phyloP scores from a whole-genome alignment of 1,140 invertebrate genomes.

The Chrysopa pallens region DNA sequence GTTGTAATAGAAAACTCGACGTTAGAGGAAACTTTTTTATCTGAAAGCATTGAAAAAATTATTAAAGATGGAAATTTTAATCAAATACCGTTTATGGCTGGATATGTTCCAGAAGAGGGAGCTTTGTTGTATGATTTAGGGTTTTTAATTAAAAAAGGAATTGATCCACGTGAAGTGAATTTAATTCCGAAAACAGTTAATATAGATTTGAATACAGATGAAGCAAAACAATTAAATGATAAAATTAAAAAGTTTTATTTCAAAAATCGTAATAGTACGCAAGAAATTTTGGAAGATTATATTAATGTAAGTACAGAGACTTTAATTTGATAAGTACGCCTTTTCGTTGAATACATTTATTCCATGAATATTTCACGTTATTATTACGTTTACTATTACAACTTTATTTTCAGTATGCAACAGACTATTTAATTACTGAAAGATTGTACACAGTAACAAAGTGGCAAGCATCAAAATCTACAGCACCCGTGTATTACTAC shows the following conservation, averaged over 20 bases:
- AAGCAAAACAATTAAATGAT: neutral
- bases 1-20: constrained; percentile 21
- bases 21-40: constrained; percentile 17
- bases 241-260: neutral
- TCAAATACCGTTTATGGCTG: constrained; percentile 22
- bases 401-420: constrained; percentile 8
- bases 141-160: no score
- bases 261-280: neutral
- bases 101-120: constrained; percentile 22
- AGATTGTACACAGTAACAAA: constrained; percentile 22
- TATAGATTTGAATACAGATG: no score
- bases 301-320: neutral
- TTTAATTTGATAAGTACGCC: no score
- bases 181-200: no score
- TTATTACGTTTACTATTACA: no score
- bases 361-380: no score
- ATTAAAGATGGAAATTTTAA: constrained; percentile 22
- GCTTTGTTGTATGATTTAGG: constrained; percentile 9
- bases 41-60: constrained; percentile 18
- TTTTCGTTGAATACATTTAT: no score
- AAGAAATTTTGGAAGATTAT: neutral
- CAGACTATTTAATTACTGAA: constrained; percentile 19
- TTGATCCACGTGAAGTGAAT: no score
- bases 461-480: constrained; percentile 19
- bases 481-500: constrained; percentile 26